A percentile compares a stretch with the other conserved stretches of the same genome.
These are phyloP conservation scores for Zaprionus bogoriensis DNA, from an alignment of 2,888 invertebrate species.

Conservation along the genomic window DNA sequence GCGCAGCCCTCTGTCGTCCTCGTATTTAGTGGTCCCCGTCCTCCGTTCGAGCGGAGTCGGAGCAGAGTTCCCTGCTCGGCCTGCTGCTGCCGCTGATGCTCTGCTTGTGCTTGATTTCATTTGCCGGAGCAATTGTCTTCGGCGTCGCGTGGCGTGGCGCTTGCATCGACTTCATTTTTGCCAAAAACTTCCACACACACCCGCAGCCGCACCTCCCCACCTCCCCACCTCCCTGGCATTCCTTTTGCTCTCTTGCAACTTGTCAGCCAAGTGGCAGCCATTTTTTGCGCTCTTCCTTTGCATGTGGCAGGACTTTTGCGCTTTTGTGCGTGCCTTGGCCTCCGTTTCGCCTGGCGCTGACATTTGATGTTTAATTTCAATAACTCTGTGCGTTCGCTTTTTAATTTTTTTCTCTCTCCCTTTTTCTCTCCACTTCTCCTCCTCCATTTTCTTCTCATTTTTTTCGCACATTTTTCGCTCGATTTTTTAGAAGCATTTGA, in stretches of 20 bases:
- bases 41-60: too few relatives aligned
- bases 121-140: constrained; percentile 73
- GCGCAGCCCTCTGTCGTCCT: constrained; percentile 30
- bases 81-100: too few relatives aligned
- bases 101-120: constrained; percentile 71
- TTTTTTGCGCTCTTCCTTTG: constrained; percentile 36
- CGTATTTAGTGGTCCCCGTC: constrained; percentile 41
- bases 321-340: constrained; percentile 68
- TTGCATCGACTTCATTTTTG: constrained; percentile 69
- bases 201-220: not conserved
- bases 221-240: constrained; percentile 3
- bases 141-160: constrained; percentile 39
- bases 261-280: constrained; percentile 65
- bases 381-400: constrained; percentile 67
- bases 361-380: constrained; percentile 80
- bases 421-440: too few relatives aligned
- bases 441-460: not conserved
- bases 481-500: constrained; percentile 34
- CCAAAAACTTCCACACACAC: constrained; percentile 20
- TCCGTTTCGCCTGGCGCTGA: constrained; percentile 60
- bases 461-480: constrained; percentile 9
- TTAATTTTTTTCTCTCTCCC: constrained; percentile 45
- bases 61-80: constrained; percentile 9
- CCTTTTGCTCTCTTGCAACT: constrained; percentile 74
- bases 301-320: constrained; percentile 68